Evolutionary conservation across 2,888 invertebrate genomes (phyloP).

Genomic region (Nysson spinosus): DNA sequence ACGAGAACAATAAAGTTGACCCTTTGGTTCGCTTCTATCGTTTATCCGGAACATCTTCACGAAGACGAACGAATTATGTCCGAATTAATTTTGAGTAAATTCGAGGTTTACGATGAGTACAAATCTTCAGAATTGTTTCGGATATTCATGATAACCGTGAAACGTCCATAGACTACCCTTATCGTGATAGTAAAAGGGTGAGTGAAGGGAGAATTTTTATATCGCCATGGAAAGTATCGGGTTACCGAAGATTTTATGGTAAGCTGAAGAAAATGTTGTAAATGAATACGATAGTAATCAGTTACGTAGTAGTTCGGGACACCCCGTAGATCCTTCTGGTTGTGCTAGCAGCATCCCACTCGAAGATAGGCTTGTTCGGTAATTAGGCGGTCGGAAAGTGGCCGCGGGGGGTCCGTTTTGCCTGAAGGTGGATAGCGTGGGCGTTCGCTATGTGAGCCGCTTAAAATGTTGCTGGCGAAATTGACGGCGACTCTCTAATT

Average conservation of each 20-base stretch:
- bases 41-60: too few relatives aligned
- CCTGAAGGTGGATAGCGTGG: constrained; percentile 54
- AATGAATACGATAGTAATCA: neutral
- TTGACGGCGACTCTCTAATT: constrained; percentile 69
- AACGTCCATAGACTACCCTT: too few relatives aligned
- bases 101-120: too few relatives aligned
- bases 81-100: too few relatives aligned
- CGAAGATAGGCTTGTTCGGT: constrained; percentile 67
- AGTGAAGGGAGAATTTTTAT: neutral
- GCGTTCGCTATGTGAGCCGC: constrained; percentile 53
- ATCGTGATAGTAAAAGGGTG: neutral
- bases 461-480: constrained; percentile 65
- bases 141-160: too few relatives aligned
- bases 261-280: neutral
- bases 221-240: neutral
- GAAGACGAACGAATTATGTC: too few relatives aligned
- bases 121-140: too few relatives aligned
- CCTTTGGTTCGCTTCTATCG: too few relatives aligned
- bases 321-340: constrained; percentile 54
- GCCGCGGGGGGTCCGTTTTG: constrained; percentile 66
- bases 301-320: constrained; percentile 25
- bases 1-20: constrained; percentile 1
- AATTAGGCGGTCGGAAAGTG: constrained; percentile 68
- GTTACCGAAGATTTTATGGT: neutral
- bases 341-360: constrained; percentile 45